Base-by-base conservation (phyloP, 2,113 vertebrate species). In the Oncorhynchus nerka region DNA sequence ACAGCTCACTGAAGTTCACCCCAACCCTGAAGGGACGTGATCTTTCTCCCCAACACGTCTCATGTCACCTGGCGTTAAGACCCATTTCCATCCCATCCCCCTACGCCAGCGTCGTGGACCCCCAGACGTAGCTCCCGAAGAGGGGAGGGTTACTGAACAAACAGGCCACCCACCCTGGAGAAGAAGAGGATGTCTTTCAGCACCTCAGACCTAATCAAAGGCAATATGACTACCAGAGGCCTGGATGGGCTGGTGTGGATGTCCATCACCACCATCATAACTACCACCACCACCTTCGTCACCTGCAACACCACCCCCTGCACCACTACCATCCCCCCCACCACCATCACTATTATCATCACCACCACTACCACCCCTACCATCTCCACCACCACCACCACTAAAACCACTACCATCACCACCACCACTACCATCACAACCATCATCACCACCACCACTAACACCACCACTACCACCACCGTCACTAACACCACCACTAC, bases 91-190 rank as follows among this genome's bases (percentile, higher is more conserved):
- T 68, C 66, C 15, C 32, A 32, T 6, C 16, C 4, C 4, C 30
- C 13, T 34, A 20, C 66, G 19, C 30, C 30, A 68, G 22, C 49
- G 4, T 16, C 3, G 3, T 34, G 32, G 32, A 68, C 30, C 72
- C 74, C 69, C 62, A 78, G 73, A 16, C 4, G 12, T 15, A 51
- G 15, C 49, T 51, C 49, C 49, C 4, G 49, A 51, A 62, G 19
- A 73, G 70, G 68, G 7, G 26, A 24, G 70, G 61, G 79, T 81
- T 81, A 62, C 73, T 74, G 67, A 74, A 84, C 62, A 75, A 70
- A 79, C 76, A 81, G 66, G 32, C 74, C 71, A 73, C 5, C 59
- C 49, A 67, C 26, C 26, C 73, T 74, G 73, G 4, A 34, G 26
- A 59, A 26, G 55, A 24, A 39, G 16, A n/a, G 16, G 22, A 12